Conservation (phyloP, 2,797 vertebrate genomes). For the Oophaga sylvatica region DNA sequence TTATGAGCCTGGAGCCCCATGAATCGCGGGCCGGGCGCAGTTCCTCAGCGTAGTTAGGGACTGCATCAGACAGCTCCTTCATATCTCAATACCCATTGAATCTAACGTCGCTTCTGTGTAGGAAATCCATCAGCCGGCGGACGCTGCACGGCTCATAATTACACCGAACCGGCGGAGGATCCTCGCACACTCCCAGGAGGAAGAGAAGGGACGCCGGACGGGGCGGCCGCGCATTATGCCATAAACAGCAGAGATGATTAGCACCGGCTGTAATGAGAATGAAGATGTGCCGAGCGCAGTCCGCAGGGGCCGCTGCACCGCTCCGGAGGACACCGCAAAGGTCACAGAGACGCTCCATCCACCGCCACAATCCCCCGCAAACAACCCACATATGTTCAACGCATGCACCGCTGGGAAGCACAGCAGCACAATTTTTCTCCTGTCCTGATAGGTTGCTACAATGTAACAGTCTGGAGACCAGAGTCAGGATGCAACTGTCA, state of each 20-base stretch:
- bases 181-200: slow-evolving; percentile 14
- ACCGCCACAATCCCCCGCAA: slow-evolving; percentile 6
- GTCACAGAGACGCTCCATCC: slow-evolving; percentile 22
- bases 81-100: slow-evolving; percentile 60
- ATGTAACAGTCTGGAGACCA: background rate
- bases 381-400: slow-evolving; percentile 32
- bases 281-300: slow-evolving; percentile 1
- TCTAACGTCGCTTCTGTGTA: slow-evolving; percentile 29
- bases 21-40: slow-evolving; percentile 43
- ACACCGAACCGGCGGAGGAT: slow-evolving; percentile 22
- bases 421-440: background rate
- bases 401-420: background rate
- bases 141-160: slow-evolving; percentile 49
- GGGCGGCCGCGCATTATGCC: background rate
- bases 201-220: slow-evolving; percentile 1
- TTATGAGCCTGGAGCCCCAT: slow-evolving; percentile 37
- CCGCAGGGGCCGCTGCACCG: background rate
- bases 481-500: too few species aligned
- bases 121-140: slow-evolving; percentile 52
- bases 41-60: slow-evolving; percentile 54
- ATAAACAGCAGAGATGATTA: slow-evolving; percentile 22
- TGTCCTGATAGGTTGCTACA: background rate
- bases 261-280: slow-evolving; percentile 39
- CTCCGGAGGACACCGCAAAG: slow-evolving; percentile 24
- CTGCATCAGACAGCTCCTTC: slow-evolving; percentile 57